phyloP scores from a whole-genome alignment of 2,888 invertebrate species.

The Aphidoletes aphidimyza region DNA sequence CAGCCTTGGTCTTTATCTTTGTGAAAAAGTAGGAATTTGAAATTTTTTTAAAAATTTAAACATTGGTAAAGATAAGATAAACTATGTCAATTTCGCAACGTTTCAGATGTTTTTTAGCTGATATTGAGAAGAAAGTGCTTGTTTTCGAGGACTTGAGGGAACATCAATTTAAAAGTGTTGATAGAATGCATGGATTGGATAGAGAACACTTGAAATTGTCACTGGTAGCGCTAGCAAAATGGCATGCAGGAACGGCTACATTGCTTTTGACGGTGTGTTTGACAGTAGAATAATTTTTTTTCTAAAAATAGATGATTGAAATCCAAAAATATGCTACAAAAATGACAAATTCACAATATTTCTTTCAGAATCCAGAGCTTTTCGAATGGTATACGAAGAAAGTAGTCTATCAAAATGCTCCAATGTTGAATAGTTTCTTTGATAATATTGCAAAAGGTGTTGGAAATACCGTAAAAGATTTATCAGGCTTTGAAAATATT shows the following conservation, averaged over 20 bases:
- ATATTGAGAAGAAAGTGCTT: background rate
- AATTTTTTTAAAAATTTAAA: no score
- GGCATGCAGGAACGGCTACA: constrained; percentile 23
- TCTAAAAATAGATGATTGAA: no score
- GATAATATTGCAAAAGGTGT: constrained; percentile 3
- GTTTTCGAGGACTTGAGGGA: constrained; percentile 14
- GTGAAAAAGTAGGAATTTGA: no score
- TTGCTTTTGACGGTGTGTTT: constrained; percentile 14
- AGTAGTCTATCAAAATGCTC: constrained; percentile 14
- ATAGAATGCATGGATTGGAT: background rate
- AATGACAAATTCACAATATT: background rate
- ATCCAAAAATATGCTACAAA: background rate
- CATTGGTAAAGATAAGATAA: background rate
- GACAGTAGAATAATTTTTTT: no score
- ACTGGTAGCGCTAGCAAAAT: background rate
- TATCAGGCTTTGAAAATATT: background rate
- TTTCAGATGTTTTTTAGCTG: background rate
- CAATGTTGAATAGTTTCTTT: background rate
- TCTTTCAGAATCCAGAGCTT: background rate
- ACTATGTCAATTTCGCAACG: background rate
- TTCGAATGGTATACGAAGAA: constrained; percentile 43
- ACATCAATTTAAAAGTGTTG: background rate
- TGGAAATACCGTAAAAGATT: background rate
- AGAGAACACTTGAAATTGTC: constrained; percentile 23
- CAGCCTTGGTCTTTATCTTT: no score